Conservation (phyloP, 2,888 invertebrate genomes). For the Asteroscopus sphinx region DNA sequence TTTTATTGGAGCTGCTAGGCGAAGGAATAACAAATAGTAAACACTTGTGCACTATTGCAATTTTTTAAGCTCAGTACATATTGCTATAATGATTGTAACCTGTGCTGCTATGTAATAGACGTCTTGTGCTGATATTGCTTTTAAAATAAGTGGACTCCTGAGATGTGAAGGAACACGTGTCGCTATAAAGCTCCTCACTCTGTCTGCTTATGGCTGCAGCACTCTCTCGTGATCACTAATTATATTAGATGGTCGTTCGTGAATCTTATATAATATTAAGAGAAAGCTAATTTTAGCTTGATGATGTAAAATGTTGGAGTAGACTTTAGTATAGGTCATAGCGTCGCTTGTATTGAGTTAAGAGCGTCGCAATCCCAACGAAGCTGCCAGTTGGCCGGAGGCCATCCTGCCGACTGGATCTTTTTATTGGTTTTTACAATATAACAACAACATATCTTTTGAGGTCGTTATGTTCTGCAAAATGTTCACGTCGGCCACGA, state of each 20-base stretch:
- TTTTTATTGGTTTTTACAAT: slow-evolving; percentile 64
- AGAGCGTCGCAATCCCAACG: slow-evolving; percentile 65
- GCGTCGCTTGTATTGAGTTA: slow-evolving; percentile 59
- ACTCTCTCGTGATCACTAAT: slow-evolving; percentile 16
- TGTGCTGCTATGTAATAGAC: slow-evolving; percentile 14
- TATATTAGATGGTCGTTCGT: slow-evolving; percentile 1
- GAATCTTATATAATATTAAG: slow-evolving; percentile 10
- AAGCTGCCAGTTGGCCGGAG: slow-evolving; percentile 70
- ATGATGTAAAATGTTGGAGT: slow-evolving; percentile 47
- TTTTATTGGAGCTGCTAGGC: slow-evolving; percentile 53
- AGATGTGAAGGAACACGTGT: slow-evolving; percentile 4
- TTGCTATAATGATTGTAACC: slow-evolving; percentile 32
- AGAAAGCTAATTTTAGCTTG: slow-evolving; percentile 19
- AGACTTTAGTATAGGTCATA: slow-evolving; percentile 61
- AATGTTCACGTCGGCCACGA: slow-evolving; percentile 37
- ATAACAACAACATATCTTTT: slow-evolving; percentile 53
- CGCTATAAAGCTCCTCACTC: background rate
- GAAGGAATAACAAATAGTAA: slow-evolving; percentile 52
- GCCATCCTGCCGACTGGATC: slow-evolving; percentile 65
- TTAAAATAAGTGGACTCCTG: slow-evolving; percentile 9
- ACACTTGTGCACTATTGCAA: slow-evolving; percentile 55
- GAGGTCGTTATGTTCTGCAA: slow-evolving; percentile 45
- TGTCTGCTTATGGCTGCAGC: slow-evolving; percentile 1
- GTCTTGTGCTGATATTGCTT: slow-evolving; percentile 18
- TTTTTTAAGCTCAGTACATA: slow-evolving; percentile 45